A percentile compares a stretch with the other conserved stretches of the same genome.
Conservation (phyloP, 1,140 invertebrate species). For the Centruroides vittatus region DNA sequence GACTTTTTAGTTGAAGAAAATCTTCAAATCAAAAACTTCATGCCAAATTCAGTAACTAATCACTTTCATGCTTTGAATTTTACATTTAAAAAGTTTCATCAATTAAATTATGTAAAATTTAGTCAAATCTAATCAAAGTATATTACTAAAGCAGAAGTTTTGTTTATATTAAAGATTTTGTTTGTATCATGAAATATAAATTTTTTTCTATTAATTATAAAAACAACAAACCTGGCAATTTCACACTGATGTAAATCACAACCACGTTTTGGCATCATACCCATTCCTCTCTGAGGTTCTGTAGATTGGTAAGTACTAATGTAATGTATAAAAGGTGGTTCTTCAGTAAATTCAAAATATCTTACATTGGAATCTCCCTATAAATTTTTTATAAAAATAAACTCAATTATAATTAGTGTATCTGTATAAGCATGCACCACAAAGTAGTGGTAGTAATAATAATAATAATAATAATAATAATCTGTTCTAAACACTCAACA, state of each 20-base stretch:
- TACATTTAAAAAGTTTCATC: too few species aligned
- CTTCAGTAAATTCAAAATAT: slow-evolving; percentile 82
- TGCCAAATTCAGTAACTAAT: too few species aligned
- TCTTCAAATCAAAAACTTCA: too few species aligned
- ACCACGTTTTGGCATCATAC: slow-evolving; percentile 97
- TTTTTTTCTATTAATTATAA: neutral
- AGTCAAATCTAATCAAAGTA: neutral
- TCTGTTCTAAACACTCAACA: too few species aligned
- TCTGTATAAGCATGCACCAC: too few species aligned
- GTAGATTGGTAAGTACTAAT: slow-evolving; percentile 94
- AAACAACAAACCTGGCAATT: slow-evolving; percentile 46
- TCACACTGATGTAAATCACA: slow-evolving; percentile 85
- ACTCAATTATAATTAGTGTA: too few species aligned
- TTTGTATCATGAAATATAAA: neutral
- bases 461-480: too few species aligned
- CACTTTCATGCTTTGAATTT: too few species aligned
- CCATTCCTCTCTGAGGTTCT: slow-evolving; percentile 93
- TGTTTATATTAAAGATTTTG: neutral
- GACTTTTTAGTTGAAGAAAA: too few species aligned
- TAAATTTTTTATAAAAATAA: slow-evolving; percentile 16
- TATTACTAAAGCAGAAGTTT: neutral
- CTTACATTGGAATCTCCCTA: slow-evolving; percentile 54
- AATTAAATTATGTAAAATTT: neutral
- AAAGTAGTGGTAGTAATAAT: too few species aligned
- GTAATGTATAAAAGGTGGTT: slow-evolving; percentile 92